Percentiles rank a stretch among this genome's conserved stretches.
Conservation (phyloP, 2,888 invertebrate species). For the Lepidochitona cinerea region DNA sequence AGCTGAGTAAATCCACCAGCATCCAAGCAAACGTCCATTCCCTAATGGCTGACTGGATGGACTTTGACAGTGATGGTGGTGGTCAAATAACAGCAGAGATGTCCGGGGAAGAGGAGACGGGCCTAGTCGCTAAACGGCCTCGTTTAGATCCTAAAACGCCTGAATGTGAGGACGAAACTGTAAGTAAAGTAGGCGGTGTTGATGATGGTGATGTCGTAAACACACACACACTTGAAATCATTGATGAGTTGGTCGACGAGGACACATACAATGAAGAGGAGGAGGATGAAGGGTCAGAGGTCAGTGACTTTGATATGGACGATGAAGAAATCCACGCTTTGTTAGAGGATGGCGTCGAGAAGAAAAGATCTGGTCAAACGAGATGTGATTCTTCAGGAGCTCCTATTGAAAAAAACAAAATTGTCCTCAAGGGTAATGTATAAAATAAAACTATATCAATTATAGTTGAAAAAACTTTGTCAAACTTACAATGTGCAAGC, state of each 20-base stretch:
- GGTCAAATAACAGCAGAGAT: conserved; percentile 15
- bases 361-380: neutral
- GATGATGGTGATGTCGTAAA: neutral
- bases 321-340: conserved; percentile 36
- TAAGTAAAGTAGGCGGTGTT: neutral
- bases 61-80: conserved; percentile 53
- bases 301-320: conserved; percentile 20
- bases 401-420: conserved; percentile 28
- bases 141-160: neutral
- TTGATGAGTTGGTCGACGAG: conserved; percentile 26
- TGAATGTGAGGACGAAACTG: neutral
- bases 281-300: neutral
- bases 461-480: too few species aligned
- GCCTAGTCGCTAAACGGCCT: neutral
- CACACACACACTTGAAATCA: conserved; percentile 24
- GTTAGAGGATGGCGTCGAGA: conserved; percentile 30
- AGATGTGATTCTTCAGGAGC: too few species aligned
- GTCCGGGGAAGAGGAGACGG: neutral
- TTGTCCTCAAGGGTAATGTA: conserved; percentile 31
- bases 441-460: too few species aligned
- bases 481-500: too few species aligned
- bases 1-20: conserved; percentile 41
- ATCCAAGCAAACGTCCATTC: conserved; percentile 55
- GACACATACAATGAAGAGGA: conserved; percentile 13
- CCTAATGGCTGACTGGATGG: conserved; percentile 42